Conservation (phyloP, 2,888 invertebrate genomes). For the Phalangium opilio region DNA sequence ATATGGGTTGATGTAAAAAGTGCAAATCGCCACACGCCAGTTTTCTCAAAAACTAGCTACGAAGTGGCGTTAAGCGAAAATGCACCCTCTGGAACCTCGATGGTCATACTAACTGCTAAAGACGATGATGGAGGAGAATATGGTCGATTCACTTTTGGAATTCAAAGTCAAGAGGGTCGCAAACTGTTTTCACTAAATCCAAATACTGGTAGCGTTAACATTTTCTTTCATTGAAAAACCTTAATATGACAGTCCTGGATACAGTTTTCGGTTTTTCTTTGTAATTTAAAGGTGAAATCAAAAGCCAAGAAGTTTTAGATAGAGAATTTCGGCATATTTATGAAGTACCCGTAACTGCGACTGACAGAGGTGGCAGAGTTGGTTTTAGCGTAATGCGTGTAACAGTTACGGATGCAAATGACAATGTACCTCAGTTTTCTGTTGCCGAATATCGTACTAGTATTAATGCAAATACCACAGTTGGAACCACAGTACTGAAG, state of each 20-base stretch:
- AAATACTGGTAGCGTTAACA: constrained; percentile 34
- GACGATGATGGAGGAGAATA: constrained; percentile 65
- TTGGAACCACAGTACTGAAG: constrained; percentile 25
- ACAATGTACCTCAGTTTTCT: constrained; percentile 30
- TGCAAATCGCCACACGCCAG: constrained; percentile 61
- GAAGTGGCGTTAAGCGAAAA: constrained; percentile 69
- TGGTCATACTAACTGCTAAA: constrained; percentile 59
- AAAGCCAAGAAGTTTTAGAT: constrained; percentile 27
- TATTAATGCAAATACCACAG: constrained; percentile 25
- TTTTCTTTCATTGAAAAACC: not conserved
- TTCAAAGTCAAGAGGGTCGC: constrained; percentile 29
- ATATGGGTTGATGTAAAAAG: constrained; percentile 27
- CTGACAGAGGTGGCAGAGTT: constrained; percentile 31
- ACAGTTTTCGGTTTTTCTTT: too few relatives aligned
- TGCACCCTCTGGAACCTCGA: constrained; percentile 52
- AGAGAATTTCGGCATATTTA: constrained; percentile 27
- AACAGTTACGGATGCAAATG: constrained; percentile 29
- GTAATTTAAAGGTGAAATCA: constrained; percentile 28
- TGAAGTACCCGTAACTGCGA: constrained; percentile 29
- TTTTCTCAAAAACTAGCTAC: constrained; percentile 57
- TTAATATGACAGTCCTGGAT: not conserved
- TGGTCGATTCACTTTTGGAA: constrained; percentile 43
- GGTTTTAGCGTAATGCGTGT: constrained; percentile 21
- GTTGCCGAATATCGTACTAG: constrained; percentile 29
- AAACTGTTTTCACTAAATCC: constrained; percentile 33